A percentile compares a stretch with the other conserved stretches of the same genome.
Evolutionary conservation across 2,797 vertebrate species (phyloP).

Genomic region (Nasua narica): DNA sequence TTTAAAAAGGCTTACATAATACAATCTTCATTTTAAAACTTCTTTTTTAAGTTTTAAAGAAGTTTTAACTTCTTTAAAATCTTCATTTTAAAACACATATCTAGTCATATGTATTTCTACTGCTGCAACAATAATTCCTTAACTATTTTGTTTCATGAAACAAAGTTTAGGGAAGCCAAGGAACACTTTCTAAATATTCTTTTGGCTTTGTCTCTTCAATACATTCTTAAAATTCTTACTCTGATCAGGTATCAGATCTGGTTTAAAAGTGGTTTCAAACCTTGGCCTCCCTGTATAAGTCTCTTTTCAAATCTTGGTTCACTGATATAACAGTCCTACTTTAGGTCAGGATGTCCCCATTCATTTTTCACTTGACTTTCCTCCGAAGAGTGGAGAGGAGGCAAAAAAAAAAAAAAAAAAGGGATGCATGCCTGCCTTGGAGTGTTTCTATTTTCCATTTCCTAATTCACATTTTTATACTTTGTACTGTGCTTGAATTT

Average conservation of each 20-base stretch:
- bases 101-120: background rate
- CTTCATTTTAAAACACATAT: background rate
- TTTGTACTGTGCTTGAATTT: background rate
- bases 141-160: background rate
- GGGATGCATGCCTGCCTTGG: background rate
- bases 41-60: too few species aligned
- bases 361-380: background rate
- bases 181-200: conserved; percentile 18
- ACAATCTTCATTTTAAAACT: conserved; percentile 32
- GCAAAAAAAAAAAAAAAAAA: background rate
- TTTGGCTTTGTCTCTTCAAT: background rate
- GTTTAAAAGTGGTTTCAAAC: conserved; percentile 15
- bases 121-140: background rate
- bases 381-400: background rate
- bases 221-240: conserved; percentile 16
- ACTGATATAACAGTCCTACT: background rate
- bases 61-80: too few species aligned
- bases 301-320: background rate
- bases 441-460: background rate
- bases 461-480: background rate
- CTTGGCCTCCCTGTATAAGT: background rate
- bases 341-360: background rate
- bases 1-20: background rate
- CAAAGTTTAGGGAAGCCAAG: background rate
- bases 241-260: background rate